Conservation (phyloP, 1,140 invertebrate species). For the Onthophagus taurus region DNA sequence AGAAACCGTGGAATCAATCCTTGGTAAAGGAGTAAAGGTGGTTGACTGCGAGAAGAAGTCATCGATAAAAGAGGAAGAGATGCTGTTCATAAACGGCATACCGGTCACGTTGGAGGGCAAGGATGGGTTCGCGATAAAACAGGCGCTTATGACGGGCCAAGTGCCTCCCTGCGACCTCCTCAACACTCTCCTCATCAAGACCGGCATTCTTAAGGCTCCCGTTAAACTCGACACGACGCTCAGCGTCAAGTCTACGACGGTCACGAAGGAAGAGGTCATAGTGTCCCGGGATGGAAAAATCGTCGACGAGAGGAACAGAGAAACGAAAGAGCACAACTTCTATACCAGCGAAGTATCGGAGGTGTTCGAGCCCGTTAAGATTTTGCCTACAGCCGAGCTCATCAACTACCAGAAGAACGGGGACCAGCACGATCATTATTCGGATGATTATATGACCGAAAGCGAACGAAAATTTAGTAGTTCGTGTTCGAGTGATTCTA, state of each 20-base stretch:
- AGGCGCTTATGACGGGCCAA: constrained; percentile 59
- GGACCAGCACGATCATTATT: constrained; percentile 18
- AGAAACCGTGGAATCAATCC: constrained; percentile 66
- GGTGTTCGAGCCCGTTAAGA: constrained; percentile 56
- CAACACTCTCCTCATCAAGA: constrained; percentile 59
- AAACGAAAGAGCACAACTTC: constrained; percentile 64
- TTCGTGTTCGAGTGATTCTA: constrained; percentile 32
- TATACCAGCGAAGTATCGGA: constrained; percentile 60
- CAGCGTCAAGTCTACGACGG: constrained; percentile 61
- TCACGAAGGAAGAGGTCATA: constrained; percentile 64
- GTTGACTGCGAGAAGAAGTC: constrained; percentile 69
- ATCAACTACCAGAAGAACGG: constrained; percentile 18
- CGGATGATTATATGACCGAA: constrained; percentile 23
- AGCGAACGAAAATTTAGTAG: constrained; percentile 30
- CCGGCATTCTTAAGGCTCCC: constrained; percentile 57
- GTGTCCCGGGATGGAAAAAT: constrained; percentile 58
- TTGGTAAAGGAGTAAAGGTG: constrained; percentile 64
- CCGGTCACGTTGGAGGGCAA: constrained; percentile 59
- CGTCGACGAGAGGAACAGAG: constrained; percentile 59
- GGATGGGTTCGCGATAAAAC: constrained; percentile 59
- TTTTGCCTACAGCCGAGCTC: constrained; percentile 38
- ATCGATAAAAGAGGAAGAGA: constrained; percentile 61
- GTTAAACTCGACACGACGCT: constrained; percentile 63
- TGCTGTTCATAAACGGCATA: constrained; percentile 63
- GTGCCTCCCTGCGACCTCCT: constrained; percentile 63